Conservation (phyloP, 2,888 invertebrate genomes). For the Fragum fragum region DNA sequence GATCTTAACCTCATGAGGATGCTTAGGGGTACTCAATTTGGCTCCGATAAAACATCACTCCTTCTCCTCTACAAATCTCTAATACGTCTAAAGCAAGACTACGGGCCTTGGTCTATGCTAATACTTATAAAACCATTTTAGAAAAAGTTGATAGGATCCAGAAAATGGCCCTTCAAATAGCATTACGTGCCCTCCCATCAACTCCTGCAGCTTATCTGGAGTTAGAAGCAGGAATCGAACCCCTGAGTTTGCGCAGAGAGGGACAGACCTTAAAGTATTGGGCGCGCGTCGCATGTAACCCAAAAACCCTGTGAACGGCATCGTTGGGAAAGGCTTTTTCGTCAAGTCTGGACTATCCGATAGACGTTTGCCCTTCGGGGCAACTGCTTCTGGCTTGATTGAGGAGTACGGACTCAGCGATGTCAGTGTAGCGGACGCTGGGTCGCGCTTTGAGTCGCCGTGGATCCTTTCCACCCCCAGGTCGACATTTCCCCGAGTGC, state of each 20-base stretch:
- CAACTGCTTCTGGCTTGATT: not conserved
- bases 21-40: constrained; percentile 23
- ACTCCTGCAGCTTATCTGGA: not conserved
- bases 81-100: constrained; percentile 23
- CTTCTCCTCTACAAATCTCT: constrained; percentile 15
- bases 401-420: not conserved
- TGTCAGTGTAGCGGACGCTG: not conserved
- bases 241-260: not conserved
- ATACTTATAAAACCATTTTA: not conserved
- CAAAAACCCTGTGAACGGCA: not conserved
- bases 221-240: constrained; percentile 18
- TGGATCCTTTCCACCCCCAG: not conserved
- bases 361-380: not conserved
- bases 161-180: constrained; percentile 13
- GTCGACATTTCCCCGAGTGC: constrained; percentile 13
- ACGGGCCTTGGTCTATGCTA: constrained; percentile 18
- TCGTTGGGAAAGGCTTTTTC: constrained; percentile 9
- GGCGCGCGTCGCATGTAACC: not conserved
- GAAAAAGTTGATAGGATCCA: constrained; percentile 11
- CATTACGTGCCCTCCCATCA: constrained; percentile 5
- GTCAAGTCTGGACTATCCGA: not conserved
- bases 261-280: constrained; percentile 16
- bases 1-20: constrained; percentile 29
- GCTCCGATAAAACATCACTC: not conserved
- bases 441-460: not conserved